Conservation (phyloP, 2,113 vertebrate genomes). For the Vimba vimba region DNA sequence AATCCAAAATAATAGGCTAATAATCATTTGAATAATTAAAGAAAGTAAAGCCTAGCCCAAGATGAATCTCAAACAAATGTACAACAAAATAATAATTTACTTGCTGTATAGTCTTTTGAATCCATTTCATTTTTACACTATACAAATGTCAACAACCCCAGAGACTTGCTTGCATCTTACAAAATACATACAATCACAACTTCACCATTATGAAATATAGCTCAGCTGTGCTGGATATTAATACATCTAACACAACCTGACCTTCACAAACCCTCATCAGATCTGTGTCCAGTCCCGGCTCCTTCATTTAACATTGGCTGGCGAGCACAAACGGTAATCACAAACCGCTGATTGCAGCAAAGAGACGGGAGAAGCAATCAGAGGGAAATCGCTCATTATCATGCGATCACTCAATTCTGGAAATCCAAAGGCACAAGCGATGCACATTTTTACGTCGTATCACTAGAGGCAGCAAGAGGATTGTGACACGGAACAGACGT, state of each 20-base stretch:
- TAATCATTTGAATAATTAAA: neutral
- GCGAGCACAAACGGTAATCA: constrained; percentile 18
- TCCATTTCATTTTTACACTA: neutral
- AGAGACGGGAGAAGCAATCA: constrained; percentile 18
- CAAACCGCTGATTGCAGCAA: constrained; percentile 13
- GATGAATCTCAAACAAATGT: neutral
- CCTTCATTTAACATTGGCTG: neutral
- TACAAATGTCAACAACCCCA: neutral
- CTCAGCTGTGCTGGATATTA: constrained; percentile 8
- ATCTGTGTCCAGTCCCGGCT: constrained; percentile 10
- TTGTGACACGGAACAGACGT: neutral
- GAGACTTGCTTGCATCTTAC: neutral
- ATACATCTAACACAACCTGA: constrained; percentile 15
- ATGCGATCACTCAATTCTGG: constrained; percentile 23
- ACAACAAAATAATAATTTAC: neutral
- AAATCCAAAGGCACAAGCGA: constrained; percentile 30
- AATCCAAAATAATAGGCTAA: neutral
- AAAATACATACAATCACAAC: neutral
- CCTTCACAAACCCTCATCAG: constrained; percentile 31
- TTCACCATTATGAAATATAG: constrained; percentile 5
- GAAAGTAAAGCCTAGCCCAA: neutral
- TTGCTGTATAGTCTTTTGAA: neutral
- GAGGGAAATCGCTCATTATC: constrained; percentile 32
- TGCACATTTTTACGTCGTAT: neutral
- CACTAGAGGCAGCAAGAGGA: neutral